A percentile compares a stretch with the other conserved stretches of the same genome.
phyloP scores from a whole-genome alignment of 2,888 invertebrate genomes.

The Pachliopta kotzebuea region DNA sequence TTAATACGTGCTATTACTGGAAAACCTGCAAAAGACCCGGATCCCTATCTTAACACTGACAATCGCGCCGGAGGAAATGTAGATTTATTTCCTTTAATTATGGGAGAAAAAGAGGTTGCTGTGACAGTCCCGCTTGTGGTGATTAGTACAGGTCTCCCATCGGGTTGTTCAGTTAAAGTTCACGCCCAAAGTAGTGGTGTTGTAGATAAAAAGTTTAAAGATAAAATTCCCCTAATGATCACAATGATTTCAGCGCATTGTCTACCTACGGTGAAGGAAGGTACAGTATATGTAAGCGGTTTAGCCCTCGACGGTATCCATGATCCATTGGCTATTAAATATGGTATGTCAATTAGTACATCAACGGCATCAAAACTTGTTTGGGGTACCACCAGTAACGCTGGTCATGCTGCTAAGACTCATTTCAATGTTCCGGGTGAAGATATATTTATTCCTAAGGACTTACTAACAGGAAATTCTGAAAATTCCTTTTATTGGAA shows the following conservation, averaged over 20 bases:
- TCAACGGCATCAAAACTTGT: conserved; percentile 49
- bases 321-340: conserved; percentile 46
- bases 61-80: conserved; percentile 63
- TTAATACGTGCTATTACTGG: conserved; percentile 48
- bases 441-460: conserved; percentile 55
- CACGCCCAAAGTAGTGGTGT: conserved; percentile 41
- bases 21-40: conserved; percentile 54
- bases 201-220: conserved; percentile 32
- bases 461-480: conserved; percentile 41
- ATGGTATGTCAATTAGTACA: conserved; percentile 58
- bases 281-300: conserved; percentile 59
- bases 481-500: conserved; percentile 61
- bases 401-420: conserved; percentile 52
- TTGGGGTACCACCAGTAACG: conserved; percentile 58
- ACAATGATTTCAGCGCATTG: conserved; percentile 68
- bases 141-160: conserved; percentile 46
- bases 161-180: conserved; percentile 48
- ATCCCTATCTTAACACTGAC: conserved; percentile 55
- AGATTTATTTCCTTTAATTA: conserved; percentile 61
- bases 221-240: conserved; percentile 48
- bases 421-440: conserved; percentile 47
- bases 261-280: conserved; percentile 57
- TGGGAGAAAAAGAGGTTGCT: conserved; percentile 56
- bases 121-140: conserved; percentile 45
- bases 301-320: conserved; percentile 53